phyloP scores from a whole-genome alignment of 2,113 vertebrate genomes.

The Tetrax tetrax region DNA sequence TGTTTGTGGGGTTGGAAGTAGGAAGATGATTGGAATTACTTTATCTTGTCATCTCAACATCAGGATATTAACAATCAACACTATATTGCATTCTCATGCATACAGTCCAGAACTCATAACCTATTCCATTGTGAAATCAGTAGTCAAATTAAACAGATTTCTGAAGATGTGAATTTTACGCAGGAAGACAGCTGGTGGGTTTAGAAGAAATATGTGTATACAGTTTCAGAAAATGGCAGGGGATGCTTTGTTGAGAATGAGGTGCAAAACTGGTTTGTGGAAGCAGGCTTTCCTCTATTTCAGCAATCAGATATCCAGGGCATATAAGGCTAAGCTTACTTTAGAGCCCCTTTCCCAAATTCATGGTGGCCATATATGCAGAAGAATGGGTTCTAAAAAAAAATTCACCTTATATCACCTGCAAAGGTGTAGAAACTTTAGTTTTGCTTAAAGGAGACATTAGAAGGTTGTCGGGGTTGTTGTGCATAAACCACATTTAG shows the following conservation, averaged over 20 bases:
- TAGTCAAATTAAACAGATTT: neutral
- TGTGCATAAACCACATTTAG: neutral
- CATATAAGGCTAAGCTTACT: neutral
- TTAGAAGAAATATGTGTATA: neutral
- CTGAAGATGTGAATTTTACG: neutral
- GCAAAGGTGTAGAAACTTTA: neutral
- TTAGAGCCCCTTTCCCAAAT: neutral
- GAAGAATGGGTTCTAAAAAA: no score
- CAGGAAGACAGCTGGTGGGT: neutral
- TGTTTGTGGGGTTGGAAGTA: neutral
- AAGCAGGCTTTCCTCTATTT: neutral
- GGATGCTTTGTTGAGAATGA: neutral
- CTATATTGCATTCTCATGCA: neutral
- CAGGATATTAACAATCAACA: neutral
- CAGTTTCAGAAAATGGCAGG: neutral
- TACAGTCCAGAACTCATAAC: neutral
- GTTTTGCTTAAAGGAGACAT: neutral
- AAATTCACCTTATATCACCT: neutral
- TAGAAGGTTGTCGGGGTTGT: neutral
- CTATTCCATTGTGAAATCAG: neutral
- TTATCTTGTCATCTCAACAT: neutral
- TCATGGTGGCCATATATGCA: neutral
- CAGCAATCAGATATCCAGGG: neutral
- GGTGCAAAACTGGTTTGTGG: neutral
- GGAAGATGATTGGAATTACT: neutral